phyloP scores from a whole-genome alignment of 2,797 vertebrate genomes.

The Anguilla megastoma region DNA sequence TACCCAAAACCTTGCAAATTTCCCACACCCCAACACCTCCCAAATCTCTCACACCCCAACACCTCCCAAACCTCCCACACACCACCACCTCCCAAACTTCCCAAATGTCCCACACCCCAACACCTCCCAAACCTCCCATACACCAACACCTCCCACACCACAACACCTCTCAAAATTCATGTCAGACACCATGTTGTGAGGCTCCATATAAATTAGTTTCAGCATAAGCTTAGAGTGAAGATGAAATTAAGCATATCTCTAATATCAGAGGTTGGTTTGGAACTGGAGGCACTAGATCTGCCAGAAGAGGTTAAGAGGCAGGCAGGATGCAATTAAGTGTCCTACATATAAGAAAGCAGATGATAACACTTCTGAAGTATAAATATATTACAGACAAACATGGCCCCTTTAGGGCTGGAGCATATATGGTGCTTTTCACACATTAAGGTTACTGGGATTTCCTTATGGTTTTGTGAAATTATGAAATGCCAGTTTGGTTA shows the following conservation, averaged over 20 bases:
- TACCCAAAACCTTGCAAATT: too few relatives aligned
- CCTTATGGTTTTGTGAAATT: neutral
- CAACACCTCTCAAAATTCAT: neutral
- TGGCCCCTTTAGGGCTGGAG: neutral
- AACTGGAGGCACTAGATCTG: neutral
- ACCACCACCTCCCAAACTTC: neutral
- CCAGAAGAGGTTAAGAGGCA: neutral
- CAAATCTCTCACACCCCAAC: neutral
- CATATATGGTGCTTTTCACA: neutral
- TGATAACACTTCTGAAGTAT: neutral
- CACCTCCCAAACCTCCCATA: neutral
- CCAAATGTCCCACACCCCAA: too few relatives aligned
- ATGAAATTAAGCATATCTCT: neutral
- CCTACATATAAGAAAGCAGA: neutral
- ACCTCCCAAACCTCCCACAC: neutral
- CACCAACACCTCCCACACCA: neutral
- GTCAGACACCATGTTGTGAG: neutral
- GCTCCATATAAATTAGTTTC: neutral
- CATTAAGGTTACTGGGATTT: neutral
- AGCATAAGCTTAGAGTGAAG: neutral
- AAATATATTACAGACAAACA: neutral
- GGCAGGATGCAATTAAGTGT: neutral
- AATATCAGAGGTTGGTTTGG: neutral
- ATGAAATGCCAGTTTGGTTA: neutral
- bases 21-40: too few relatives aligned